These are phyloP conservation scores for Chloroclystis v-ata DNA, from an alignment of 2,888 invertebrate genomes.

Conservation along the genomic window DNA sequence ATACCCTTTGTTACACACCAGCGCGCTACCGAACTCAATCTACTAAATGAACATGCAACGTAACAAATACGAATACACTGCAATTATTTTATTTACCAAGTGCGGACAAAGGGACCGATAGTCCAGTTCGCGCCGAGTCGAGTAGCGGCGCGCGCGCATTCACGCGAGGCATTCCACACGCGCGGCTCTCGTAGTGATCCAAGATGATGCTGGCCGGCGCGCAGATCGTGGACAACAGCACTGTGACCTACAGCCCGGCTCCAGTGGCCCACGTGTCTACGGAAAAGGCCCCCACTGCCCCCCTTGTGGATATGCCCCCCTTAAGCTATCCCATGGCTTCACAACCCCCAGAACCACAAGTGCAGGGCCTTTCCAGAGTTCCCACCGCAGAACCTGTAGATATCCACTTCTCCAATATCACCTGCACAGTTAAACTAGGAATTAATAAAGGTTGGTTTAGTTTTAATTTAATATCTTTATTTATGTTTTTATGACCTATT, in stretches of 20 bases:
- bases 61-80: constrained; percentile 41
- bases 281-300: neutral
- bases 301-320: neutral
- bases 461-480: neutral
- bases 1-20: constrained; percentile 27
- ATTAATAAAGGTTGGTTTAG: constrained; percentile 82
- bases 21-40: constrained; percentile 34
- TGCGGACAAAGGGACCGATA: constrained; percentile 49
- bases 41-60: constrained; percentile 45
- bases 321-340: constrained; percentile 20
- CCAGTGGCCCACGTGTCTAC: neutral
- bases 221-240: constrained; percentile 57
- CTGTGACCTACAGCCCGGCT: constrained; percentile 46
- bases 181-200: constrained; percentile 34
- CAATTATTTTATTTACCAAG: constrained; percentile 46
- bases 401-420: constrained; percentile 85
- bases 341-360: constrained; percentile 19
- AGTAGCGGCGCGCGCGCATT: constrained; percentile 53
- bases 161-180: constrained; percentile 50
- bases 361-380: constrained; percentile 42
- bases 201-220: constrained; percentile 72
- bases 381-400: constrained; percentile 78
- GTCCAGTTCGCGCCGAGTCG: constrained; percentile 30
- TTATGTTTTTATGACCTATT: too few relatives aligned
- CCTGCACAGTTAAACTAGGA: constrained; percentile 84